phyloP scores from a whole-genome alignment of 2,797 vertebrate genomes.

The Betta splendens region DNA sequence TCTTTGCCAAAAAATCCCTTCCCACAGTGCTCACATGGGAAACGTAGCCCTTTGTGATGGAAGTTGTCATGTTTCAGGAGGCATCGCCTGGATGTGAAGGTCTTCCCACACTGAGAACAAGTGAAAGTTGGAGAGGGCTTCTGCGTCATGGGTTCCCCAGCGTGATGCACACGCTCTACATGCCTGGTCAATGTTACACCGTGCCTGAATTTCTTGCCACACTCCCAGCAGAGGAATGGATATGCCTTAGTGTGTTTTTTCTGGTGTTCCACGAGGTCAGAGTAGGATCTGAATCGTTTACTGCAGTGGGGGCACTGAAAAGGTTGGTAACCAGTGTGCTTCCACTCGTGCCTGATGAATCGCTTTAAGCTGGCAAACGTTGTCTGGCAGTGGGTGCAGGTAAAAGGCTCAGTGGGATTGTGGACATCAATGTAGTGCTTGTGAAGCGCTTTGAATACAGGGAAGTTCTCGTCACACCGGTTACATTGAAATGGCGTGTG shows the following conservation, averaged over 20 bases:
- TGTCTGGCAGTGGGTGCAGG: conserved; percentile 70
- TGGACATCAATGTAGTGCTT: conserved; percentile 78
- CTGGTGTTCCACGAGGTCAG: conserved; percentile 75
- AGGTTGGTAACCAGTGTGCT: conserved; percentile 76
- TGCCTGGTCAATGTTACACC: conserved; percentile 73
- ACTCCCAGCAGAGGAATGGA: conserved; percentile 79
- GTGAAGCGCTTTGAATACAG: conserved; percentile 75
- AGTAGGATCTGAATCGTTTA: conserved; percentile 76
- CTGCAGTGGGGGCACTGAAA: conserved; percentile 73
- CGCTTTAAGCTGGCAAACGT: conserved; percentile 71
- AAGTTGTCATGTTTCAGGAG: conserved; percentile 77
- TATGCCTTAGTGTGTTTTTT: conserved; percentile 78
- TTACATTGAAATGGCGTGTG: conserved; percentile 79
- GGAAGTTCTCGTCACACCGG: conserved; percentile 74
- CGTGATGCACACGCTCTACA: conserved; percentile 72
- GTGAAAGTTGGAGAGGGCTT: conserved; percentile 59
- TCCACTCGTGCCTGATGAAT: conserved; percentile 79
- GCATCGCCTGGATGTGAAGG: conserved; percentile 72
- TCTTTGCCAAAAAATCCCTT: conserved; percentile 79
- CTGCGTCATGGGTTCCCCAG: conserved; percentile 54
- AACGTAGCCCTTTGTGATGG: conserved; percentile 76
- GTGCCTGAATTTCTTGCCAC: conserved; percentile 77
- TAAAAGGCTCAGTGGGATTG: conserved; percentile 69
- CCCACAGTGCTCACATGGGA: conserved; percentile 74
- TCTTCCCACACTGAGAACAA: conserved; percentile 72